Evolutionary conservation across 2,113 vertebrate genomes (phyloP).

Genomic region (Neogale vison): DNA sequence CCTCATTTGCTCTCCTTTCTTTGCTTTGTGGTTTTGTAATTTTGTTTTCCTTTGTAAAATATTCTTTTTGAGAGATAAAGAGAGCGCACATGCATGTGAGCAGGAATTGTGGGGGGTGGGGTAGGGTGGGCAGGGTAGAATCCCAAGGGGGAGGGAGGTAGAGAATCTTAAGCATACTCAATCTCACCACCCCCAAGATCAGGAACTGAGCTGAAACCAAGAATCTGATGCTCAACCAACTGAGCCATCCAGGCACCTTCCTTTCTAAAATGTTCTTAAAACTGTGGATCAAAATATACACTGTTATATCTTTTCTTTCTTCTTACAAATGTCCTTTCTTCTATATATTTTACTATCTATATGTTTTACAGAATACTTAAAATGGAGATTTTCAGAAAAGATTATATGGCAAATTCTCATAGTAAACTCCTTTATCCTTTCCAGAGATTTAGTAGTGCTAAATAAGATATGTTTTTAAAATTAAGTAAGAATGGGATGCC

Average conservation of each 20-base stretch:
- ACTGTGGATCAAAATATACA: not conserved
- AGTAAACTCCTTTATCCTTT: not conserved
- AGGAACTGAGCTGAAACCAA: not conserved
- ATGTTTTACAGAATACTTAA: not conserved
- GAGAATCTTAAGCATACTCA: not conserved
- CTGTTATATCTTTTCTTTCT: not conserved
- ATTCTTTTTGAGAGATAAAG: not conserved
- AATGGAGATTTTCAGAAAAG: not conserved
- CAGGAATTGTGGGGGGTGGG: not conserved
- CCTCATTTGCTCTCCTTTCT: not conserved
- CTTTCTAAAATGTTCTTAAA: not conserved
- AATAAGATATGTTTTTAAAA: not conserved
- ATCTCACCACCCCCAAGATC: not conserved
- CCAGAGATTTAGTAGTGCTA: not conserved
- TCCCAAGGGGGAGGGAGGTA: not conserved
- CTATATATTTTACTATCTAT: not conserved
- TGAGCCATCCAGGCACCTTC: not conserved
- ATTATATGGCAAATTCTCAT: not conserved
- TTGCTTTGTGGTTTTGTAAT: not conserved
- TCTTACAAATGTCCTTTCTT: not conserved
- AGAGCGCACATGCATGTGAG: not conserved
- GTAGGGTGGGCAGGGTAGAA: not conserved
- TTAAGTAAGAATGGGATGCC: not conserved
- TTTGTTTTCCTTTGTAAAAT: conserved; percentile 10
- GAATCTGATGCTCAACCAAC: not conserved